Base-by-base conservation (phyloP, 2,113 vertebrate genomes). In the Rhizomys pruinosus region DNA sequence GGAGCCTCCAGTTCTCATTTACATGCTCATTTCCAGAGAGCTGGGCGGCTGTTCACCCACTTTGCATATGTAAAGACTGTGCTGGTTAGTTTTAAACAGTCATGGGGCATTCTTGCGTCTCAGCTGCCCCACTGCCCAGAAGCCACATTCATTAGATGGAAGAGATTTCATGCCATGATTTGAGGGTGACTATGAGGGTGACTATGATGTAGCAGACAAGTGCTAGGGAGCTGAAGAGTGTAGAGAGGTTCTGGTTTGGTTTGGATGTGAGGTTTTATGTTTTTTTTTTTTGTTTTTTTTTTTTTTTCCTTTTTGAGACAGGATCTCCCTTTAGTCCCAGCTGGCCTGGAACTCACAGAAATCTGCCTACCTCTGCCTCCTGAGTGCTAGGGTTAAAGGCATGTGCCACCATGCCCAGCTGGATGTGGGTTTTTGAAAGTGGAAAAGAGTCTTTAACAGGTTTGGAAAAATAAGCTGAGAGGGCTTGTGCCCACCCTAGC, bases 381-480 rank as follows among this genome's bases (percentile, higher is more conserved):
- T n/a, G n/a, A n/a, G n/a, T n/a, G n/a, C n/a, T n/a, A n/a, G n/a
- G n/a, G n/a, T n/a, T n/a, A n/a, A n/a, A n/a, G n/a, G n/a, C n/a
- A n/a, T n/a, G n/a, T n/a, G n/a, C n/a, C n/a, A n/a, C n/a, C n/a
- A n/a, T n/a, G n/a, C n/a, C n/a, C n/a, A n/a, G n/a, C n/a, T 72
- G 69, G 77, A 85, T 76, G 25, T 66, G 52, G 34, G 57, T 80
- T 81, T 84, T 55, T 74, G 15, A 80, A 84, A 55, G 34, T 9
- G 63, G 81, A 77, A 87, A 47, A 29, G n/a, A 52, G 20, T 63
- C 52, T 27, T 77, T 68, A 68, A 52, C 2, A 0, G 23, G 84
- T 94, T 66, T 81, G 73, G 90, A 82, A 77, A 92, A 85, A 55
- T 10, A 55, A 87, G 19, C 44, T 1, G 23, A 73, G 77, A 80